A percentile compares a stretch with the other conserved stretches of the same genome.
phyloP scores from a whole-genome alignment of 2,888 invertebrate species.

The Xestia xanthographa region DNA sequence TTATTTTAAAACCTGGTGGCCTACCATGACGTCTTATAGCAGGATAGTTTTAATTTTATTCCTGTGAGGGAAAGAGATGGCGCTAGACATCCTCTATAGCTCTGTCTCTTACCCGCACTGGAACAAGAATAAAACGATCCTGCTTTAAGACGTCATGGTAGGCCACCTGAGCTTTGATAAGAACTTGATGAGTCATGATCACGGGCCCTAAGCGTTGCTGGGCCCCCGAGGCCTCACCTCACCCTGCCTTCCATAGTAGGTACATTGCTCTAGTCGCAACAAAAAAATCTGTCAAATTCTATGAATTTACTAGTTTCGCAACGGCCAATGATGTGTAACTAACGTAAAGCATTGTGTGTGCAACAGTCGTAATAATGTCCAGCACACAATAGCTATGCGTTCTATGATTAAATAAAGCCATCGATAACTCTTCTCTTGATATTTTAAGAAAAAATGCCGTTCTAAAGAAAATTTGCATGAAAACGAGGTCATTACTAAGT shows the following conservation, averaged over 20 bases:
- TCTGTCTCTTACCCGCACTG: no score
- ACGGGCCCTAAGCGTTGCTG: neutral
- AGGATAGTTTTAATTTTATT: no score
- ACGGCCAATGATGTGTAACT: conserved; percentile 38
- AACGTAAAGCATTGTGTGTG: conserved; percentile 35
- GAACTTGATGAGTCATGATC: conserved; percentile 12
- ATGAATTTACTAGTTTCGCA: conserved; percentile 17
- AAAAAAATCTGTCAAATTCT: conserved; percentile 28
- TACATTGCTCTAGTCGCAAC: conserved; percentile 29
- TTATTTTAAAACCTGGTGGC: neutral
- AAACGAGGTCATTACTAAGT: conserved; percentile 36
- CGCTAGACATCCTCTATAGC: no score
- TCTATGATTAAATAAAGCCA: conserved; percentile 30
- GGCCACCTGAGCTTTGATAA: neutral
- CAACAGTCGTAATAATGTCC: conserved; percentile 35
- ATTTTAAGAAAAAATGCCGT: conserved; percentile 2
- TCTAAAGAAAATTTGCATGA: conserved; percentile 27
- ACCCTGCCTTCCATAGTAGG: neutral
- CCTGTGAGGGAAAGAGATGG: no score
- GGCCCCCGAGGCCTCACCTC: neutral
- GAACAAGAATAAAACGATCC: no score
- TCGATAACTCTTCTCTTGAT: conserved; percentile 6
- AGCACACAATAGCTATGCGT: conserved; percentile 29
- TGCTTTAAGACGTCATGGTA: no score
- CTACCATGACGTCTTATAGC: no score